Conservation (phyloP, 2,888 invertebrate genomes). For the Ormyrus rosae region DNA sequence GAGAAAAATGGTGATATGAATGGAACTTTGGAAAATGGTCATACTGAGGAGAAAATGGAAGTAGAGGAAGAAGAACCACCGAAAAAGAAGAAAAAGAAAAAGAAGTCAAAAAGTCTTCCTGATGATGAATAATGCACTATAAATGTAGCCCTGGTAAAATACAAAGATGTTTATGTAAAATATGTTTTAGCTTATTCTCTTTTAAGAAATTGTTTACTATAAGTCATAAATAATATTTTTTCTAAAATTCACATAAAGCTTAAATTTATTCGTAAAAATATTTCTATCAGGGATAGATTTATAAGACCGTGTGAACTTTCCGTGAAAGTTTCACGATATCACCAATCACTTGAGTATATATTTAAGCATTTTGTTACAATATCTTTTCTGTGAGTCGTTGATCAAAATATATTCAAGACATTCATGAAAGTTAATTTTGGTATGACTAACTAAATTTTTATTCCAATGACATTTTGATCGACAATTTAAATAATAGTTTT, state of each 20-base stretch:
- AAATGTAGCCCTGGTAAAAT: conserved; percentile 2
- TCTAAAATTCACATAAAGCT: conserved; percentile 1
- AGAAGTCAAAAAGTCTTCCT: conserved; percentile 68
- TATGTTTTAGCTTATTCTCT: not conserved
- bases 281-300: conserved; percentile 83
- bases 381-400: conserved; percentile 1
- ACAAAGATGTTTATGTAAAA: conserved; percentile 16
- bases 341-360: conserved; percentile 19
- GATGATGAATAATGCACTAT: conserved; percentile 61
- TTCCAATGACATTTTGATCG: conserved; percentile 24
- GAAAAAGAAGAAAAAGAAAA: conserved; percentile 76
- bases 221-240: not conserved
- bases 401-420: conserved; percentile 35
- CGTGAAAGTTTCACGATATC: conserved; percentile 45
- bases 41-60: conserved; percentile 58
- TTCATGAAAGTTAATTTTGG: not conserved
- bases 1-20: conserved; percentile 33
- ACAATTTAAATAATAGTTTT: conserved; percentile 18
- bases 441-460: not conserved
- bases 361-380: conserved; percentile 45
- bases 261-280: conserved; percentile 80
- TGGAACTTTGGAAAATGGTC: conserved; percentile 63
- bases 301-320: conserved; percentile 42
- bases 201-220: not conserved
- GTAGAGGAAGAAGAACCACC: conserved; percentile 66